Base-by-base conservation (phyloP, 2,888 invertebrate species). In the Drosophila algonquin region DNA sequence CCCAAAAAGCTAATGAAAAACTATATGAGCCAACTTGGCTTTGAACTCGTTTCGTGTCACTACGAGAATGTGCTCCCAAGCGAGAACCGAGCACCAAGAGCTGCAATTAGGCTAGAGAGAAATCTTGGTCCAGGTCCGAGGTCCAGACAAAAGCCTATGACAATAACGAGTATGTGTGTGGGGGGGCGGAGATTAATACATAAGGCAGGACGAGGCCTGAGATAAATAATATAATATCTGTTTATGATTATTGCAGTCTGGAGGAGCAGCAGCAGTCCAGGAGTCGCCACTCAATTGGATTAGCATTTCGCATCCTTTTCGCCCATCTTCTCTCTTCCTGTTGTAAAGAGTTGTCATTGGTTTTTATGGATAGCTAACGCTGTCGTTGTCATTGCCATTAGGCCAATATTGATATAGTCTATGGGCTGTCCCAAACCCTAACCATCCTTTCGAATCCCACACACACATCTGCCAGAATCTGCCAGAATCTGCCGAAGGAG, bases 211-310 rank as follows among this genome's bases (percentile, higher is more conserved):
- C 48, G 63, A 45, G 32, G 32, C 21, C 21, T 63, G 61, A 71
- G 67, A 87, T 87, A 88, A 89, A 89, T 86, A 84, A 84, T 87
- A 40, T 84, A 87, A 87, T 89, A 76, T 76, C 87, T 82, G 87
- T 89, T 85, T 85, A 85, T 85, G 89, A 76, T 87, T 86, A 89
- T 86, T 88, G 77, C 79, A 76, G 75, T 59, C 73, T 71, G 69
- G 40, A 53, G 52, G 61, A 61, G 52, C 67, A 53, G 52, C 58
- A 61, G 52, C 67, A 73, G 68, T 67, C 70, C 62, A 80, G 65
- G 47, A 67, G 53, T 68, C 55, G 75, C 55, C 62, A 81, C 61
- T 75, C 77, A 79, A 87, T 87, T 77, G 87, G 87, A 86, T 86
- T 87, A 87, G 79, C 81, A 86, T 86, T 75, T 76, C 57, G 69